Evolutionary conservation across 92 coral and sea anemone species (phyloP).

Genomic region (Porites rus): DNA sequence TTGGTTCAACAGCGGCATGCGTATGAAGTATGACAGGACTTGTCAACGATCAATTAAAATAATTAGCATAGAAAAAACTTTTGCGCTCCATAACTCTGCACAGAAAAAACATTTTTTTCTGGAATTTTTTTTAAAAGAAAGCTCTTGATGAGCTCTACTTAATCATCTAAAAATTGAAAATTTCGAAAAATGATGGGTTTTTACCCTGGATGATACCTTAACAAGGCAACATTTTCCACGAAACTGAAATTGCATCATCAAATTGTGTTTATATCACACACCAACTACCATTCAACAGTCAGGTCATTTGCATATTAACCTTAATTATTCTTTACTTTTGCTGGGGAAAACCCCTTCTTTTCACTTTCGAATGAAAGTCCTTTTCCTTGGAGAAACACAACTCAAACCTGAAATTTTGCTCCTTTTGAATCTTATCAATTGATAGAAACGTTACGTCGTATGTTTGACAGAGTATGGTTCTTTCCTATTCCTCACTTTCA

Average conservation of each 20-base stretch:
- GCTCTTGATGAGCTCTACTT: too few relatives aligned
- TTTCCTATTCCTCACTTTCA: background rate
- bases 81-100: too few relatives aligned
- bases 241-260: background rate
- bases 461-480: slow-evolving; percentile 16
- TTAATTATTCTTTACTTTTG: background rate
- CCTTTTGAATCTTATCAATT: background rate
- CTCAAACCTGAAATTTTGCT: slow-evolving; percentile 14
- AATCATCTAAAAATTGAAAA: too few relatives aligned
- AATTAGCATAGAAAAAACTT: too few relatives aligned
- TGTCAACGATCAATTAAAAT: too few relatives aligned
- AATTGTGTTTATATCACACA: background rate
- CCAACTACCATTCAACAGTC: background rate
- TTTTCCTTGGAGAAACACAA: background rate
- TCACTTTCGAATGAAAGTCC: background rate
- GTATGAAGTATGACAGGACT: too few relatives aligned
- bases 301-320: background rate
- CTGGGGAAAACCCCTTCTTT: background rate
- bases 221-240: background rate
- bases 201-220: too few relatives aligned
- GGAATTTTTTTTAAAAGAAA: too few relatives aligned
- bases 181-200: too few relatives aligned
- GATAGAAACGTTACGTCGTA: slow-evolving; percentile 10
- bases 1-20: too few relatives aligned
- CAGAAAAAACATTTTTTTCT: too few relatives aligned